These are phyloP conservation scores for Pygocentrus nattereri DNA, from an alignment of 2,797 vertebrate species.

Conservation along the genomic window DNA sequence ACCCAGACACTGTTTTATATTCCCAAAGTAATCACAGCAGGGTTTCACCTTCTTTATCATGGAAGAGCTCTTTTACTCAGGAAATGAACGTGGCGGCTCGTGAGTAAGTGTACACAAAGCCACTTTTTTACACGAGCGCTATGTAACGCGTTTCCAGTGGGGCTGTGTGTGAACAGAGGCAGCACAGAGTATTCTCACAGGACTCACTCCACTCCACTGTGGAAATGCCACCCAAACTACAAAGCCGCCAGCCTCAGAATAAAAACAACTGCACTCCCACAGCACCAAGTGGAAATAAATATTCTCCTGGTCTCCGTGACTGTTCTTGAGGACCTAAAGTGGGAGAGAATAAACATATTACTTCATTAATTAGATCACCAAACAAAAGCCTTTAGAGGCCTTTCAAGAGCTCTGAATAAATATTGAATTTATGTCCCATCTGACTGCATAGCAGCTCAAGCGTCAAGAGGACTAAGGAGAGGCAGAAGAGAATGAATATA, in stretches of 20 bases:
- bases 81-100: no score
- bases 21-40: neutral
- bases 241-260: slow-evolving; percentile 75
- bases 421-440: slow-evolving; percentile 74
- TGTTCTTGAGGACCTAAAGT: slow-evolving; percentile 79
- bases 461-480: slow-evolving; percentile 50
- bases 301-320: slow-evolving; percentile 79
- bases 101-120: neutral
- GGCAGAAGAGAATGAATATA: slow-evolving; percentile 27
- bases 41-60: neutral
- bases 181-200: slow-evolving; percentile 76
- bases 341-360: slow-evolving; percentile 80
- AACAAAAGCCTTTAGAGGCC: slow-evolving; percentile 68
- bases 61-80: neutral
- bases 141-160: slow-evolving; percentile 51
- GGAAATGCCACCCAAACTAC: slow-evolving; percentile 79
- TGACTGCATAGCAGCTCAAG: slow-evolving; percentile 61
- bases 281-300: slow-evolving; percentile 76
- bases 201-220: slow-evolving; percentile 75
- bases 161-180: slow-evolving; percentile 77
- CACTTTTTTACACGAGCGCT: slow-evolving; percentile 17
- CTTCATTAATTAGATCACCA: slow-evolving; percentile 83
- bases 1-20: neutral
- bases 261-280: slow-evolving; percentile 68
- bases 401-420: slow-evolving; percentile 77